Conservation (phyloP, 1,140 invertebrate species). For the Tenebrio molitor region DNA sequence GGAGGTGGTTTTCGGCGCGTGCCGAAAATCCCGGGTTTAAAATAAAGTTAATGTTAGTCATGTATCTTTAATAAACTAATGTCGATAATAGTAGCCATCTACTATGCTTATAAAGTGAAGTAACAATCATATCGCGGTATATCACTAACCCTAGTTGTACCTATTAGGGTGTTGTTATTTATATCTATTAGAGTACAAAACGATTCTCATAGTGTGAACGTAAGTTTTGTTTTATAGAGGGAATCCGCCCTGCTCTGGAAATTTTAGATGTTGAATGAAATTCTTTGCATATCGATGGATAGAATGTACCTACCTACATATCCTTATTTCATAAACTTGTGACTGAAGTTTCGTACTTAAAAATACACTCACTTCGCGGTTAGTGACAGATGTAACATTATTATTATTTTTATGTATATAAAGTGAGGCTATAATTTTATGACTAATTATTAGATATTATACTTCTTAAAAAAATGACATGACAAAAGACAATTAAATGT, state of each 20-base stretch:
- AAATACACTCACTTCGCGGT: slow-evolving; percentile 21
- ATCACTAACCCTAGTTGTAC: slow-evolving; percentile 49
- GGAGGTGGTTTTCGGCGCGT: slow-evolving; percentile 1
- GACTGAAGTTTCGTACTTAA: slow-evolving; percentile 42
- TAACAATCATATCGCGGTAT: slow-evolving; percentile 49
- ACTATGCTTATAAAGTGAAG: slow-evolving; percentile 44
- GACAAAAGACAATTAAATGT: slow-evolving; percentile 59
- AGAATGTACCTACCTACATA: slow-evolving; percentile 14
- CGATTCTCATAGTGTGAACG: slow-evolving; percentile 20
- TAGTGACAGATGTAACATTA: slow-evolving; percentile 40
- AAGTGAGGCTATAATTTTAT: slow-evolving; percentile 46
- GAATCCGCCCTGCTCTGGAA: not conserved
- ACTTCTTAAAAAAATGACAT: slow-evolving; percentile 31
- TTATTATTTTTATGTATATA: slow-evolving; percentile 46
- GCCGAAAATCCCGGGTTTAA: slow-evolving; percentile 24
- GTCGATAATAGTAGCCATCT: slow-evolving; percentile 39
- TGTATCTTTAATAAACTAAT: slow-evolving; percentile 43
- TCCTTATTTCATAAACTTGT: not conserved
- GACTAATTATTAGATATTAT: slow-evolving; percentile 1
- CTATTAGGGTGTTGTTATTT: slow-evolving; percentile 47
- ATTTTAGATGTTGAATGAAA: slow-evolving; percentile 11
- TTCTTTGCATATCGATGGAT: slow-evolving; percentile 18
- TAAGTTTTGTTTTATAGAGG: not conserved
- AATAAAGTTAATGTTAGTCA: slow-evolving; percentile 44
- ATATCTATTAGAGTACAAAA: slow-evolving; percentile 47